Evolutionary conservation across 2,797 vertebrate genomes (phyloP).

Genomic region (Leuciscus waleckii): DNA sequence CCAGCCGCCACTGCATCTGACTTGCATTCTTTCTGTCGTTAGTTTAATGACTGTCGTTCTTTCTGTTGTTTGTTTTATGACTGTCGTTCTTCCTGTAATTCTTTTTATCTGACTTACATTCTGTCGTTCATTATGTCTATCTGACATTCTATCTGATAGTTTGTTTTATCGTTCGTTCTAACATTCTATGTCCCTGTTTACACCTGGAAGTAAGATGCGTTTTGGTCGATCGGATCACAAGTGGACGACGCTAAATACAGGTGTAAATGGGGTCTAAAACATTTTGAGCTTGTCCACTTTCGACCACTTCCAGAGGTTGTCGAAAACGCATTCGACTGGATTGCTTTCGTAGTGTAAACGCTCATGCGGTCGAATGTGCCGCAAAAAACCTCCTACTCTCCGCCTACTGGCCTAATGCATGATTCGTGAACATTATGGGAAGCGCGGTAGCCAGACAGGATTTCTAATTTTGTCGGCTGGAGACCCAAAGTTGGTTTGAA

Average conservation of each 20-base stretch:
- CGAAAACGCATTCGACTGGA: background rate
- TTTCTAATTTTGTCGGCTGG: background rate
- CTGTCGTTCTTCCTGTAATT: too few species aligned
- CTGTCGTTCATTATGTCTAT: too few species aligned
- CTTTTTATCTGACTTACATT: too few species aligned
- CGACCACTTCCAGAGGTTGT: background rate
- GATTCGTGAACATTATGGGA: background rate
- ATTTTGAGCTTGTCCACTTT: background rate
- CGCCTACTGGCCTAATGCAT: background rate
- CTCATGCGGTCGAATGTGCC: background rate
- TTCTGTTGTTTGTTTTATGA: too few species aligned
- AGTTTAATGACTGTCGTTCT: too few species aligned
- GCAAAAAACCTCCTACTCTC: background rate
- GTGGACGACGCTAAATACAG: background rate
- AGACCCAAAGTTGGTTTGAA: background rate
- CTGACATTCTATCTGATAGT: too few species aligned
- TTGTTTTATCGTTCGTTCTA: too few species aligned
- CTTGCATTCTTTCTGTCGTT: too few species aligned
- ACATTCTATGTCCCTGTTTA: too few species aligned
- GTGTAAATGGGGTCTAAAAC: background rate
- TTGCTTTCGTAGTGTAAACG: background rate
- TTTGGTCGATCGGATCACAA: too few species aligned
- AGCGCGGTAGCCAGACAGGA: background rate
- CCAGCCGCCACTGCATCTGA: too few species aligned
- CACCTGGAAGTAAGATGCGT: too few species aligned